phyloP scores from a whole-genome alignment of 2,797 vertebrate species.

The Pyrocephalus nanus region DNA sequence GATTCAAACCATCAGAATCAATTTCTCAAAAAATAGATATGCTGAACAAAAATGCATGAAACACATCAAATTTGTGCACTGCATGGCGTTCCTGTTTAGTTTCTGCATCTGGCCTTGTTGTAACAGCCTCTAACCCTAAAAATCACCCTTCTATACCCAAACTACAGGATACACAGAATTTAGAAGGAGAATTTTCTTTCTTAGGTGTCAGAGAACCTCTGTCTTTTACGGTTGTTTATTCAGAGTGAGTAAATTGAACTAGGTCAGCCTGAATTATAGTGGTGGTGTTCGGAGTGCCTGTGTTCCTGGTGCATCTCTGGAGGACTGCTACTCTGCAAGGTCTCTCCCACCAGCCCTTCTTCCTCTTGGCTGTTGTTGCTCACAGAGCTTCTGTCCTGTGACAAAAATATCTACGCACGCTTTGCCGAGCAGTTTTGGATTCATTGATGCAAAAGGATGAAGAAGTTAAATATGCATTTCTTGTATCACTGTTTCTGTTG shows the following conservation, averaged over 20 bases:
- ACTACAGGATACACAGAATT: neutral
- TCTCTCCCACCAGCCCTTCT: neutral
- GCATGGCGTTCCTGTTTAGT: neutral
- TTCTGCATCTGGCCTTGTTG: neutral
- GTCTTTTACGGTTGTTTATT: neutral
- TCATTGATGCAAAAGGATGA: neutral
- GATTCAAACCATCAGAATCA: neutral
- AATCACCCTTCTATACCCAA: neutral
- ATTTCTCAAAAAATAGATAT: conserved; percentile 2
- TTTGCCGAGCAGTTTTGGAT: neutral
- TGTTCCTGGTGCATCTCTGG: neutral
- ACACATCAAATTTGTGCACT: neutral
- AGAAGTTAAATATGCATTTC: neutral
- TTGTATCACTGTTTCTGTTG: neutral
- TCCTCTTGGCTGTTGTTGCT: neutral
- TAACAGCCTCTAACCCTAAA: neutral
- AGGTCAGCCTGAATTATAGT: neutral
- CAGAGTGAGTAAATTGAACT: neutral
- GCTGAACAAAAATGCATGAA: neutral
- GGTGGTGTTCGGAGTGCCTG: neutral
- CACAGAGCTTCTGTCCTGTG: neutral
- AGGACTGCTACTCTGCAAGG: neutral
- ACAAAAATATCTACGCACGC: rapidly evolving
- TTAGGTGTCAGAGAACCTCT: neutral
- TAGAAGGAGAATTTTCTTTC: neutral